These are phyloP conservation scores for Cephus nigrinus DNA, from an alignment of 2,888 invertebrate genomes.

Conservation along the genomic window DNA sequence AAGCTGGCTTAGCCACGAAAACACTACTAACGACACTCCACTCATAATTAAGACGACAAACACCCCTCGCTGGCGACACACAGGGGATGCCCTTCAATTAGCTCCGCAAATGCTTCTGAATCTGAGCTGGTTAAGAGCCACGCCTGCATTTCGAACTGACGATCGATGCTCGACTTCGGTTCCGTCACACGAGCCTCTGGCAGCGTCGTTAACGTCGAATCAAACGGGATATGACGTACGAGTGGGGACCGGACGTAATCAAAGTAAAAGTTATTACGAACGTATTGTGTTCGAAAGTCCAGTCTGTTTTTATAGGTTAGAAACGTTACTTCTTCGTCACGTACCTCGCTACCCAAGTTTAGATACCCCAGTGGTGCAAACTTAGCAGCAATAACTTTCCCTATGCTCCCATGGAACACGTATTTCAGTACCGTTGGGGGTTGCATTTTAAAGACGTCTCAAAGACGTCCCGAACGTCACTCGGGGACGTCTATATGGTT, in stretches of 20 bases:
- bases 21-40: constrained; percentile 38
- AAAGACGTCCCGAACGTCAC: neutral
- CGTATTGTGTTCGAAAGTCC: neutral
- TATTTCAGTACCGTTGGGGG: neutral
- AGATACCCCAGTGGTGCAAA: neutral
- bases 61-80: neutral
- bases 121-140: neutral
- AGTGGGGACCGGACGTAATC: neutral
- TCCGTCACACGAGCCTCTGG: neutral
- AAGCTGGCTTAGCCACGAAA: constrained; percentile 27
- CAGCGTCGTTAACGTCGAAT: neutral
- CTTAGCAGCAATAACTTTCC: neutral
- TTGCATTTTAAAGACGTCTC: neutral
- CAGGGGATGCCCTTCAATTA: neutral
- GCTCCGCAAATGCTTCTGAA: neutral
- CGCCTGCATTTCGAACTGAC: neutral
- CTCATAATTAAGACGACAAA: constrained; percentile 34
- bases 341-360: neutral
- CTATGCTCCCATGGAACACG: neutral
- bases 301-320: neutral
- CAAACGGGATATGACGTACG: neutral
- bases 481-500: neutral
- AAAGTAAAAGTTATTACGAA: neutral
- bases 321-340: neutral
- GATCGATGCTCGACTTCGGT: neutral